phyloP scores from a whole-genome alignment of 2,113 vertebrate species.

The Glaucidium brasilianum region DNA sequence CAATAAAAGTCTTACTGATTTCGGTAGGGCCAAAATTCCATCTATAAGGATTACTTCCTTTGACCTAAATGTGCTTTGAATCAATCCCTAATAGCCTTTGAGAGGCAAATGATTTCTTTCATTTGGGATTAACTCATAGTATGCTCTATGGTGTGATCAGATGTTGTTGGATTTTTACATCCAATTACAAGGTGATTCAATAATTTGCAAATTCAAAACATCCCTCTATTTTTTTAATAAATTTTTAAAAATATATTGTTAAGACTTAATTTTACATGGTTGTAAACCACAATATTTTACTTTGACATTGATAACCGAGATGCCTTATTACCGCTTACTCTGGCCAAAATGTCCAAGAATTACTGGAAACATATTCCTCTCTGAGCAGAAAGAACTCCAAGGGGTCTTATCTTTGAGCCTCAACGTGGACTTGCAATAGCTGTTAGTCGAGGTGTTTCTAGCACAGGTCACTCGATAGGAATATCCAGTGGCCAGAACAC shows the following conservation, averaged over 20 bases:
- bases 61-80: conserved; percentile 61
- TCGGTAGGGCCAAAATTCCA: conserved; percentile 33
- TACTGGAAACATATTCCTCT: neutral
- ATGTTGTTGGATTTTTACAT: neutral
- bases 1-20: neutral
- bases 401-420: neutral
- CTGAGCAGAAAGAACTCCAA: neutral
- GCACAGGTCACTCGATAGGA: neutral
- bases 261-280: neutral
- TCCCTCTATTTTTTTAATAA: neutral
- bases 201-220: neutral
- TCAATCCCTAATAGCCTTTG: conserved; percentile 44
- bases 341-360: neutral
- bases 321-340: neutral
- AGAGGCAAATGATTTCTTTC: conserved; percentile 42
- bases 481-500: neutral
- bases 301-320: neutral
- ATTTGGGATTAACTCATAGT: conserved; percentile 39
- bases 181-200: neutral
- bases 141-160: neutral
- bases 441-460: neutral
- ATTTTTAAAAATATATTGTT: accelerated
- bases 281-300: neutral
- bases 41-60: conserved; percentile 45
- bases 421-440: neutral